Percentiles rank a stretch among this genome's conserved stretches.
phyloP scores from a whole-genome alignment of 2,113 vertebrate genomes.

The Hyla sarda region DNA sequence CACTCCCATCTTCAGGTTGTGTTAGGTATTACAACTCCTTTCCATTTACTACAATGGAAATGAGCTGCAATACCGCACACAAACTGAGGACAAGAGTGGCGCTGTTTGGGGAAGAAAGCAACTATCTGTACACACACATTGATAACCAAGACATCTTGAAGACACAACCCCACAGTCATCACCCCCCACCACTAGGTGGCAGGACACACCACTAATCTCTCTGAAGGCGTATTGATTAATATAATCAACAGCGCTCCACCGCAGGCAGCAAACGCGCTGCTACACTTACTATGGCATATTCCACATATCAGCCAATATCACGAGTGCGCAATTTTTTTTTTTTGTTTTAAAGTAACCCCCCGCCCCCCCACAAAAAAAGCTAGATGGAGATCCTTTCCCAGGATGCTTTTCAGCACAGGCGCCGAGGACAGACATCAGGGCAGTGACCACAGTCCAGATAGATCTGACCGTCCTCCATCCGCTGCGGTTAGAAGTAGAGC shows the following conservation, averaged over 20 bases:
- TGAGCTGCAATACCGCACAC: no score
- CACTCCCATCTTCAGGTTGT: no score
- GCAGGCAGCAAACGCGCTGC: background rate
- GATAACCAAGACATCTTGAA: background rate
- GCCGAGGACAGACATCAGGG: conserved; percentile 2
- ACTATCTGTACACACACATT: background rate
- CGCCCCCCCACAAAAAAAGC: background rate
- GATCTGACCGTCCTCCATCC: background rate
- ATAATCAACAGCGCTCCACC: conserved; percentile 41
- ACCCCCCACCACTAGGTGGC: background rate
- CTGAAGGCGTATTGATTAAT: conserved; percentile 36
- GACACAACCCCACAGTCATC: background rate
- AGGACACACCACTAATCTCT: background rate
- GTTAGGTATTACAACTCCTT: no score
- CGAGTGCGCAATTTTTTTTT: background rate
- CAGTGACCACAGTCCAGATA: conserved; percentile 7
- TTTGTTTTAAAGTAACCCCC: background rate
- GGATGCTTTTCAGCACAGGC: conserved; percentile 1
- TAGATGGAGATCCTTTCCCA: background rate
- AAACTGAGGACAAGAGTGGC: no score
- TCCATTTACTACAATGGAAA: no score
- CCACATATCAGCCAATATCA: background rate
- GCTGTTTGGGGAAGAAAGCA: no score
- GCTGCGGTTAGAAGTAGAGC: conserved; percentile 86
- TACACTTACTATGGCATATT: background rate